Evolutionary conservation across 64 coral and sea anemone species (phyloP), one percentile per base, ranked within the genome.

Genomic region (Montipora capricornis): DNA sequence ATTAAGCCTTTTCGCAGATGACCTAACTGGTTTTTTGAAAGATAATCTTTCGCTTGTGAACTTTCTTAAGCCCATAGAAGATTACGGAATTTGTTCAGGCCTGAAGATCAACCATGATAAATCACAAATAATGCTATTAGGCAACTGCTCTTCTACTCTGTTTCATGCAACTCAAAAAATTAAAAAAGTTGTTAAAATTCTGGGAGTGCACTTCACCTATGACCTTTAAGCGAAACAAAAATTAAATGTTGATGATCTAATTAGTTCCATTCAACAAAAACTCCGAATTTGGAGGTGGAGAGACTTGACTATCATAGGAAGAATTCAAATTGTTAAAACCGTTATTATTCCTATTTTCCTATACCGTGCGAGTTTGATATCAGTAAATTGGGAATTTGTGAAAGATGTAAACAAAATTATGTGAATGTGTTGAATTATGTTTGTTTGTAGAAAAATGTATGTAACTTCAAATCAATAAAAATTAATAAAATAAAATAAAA

Each of bases 1-100:
- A 74, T 74, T 74, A 26, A 12, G 71, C 71, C 71, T 74, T 6
- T 74, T 74, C 24, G 20, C 71, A 26, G 71, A 74, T 74, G 71
- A 37, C n/a, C 71, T 74, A 12, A 74, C 71, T 12, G 71, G 71
- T 0, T 74, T 74, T 74, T 74, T 64, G 71, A 74, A 74, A 74
- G 24, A 74, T 24, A 12, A 74, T 74, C 24, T 74, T 24, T 74
- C 2, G 22, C 8, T 26, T 8, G 12, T 4, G 12, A 74, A 74
- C 24, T 74, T 74, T 37, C 20, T 74, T 74, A 74, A 74, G 12
- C n/a, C 44, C 0, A 24, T 74, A 74, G 71, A 74, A 74, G n/a
- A 74, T 2, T 74, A 74, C 11, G 71, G 71, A 74, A 1, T 5
- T 74, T 74, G 71, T 12, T 74, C n/a, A 74, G 71, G 71, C n/a